These are phyloP conservation scores for Paratrypauchen microcephalus DNA, from an alignment of 2,797 vertebrate genomes.

Conservation along the genomic window DNA sequence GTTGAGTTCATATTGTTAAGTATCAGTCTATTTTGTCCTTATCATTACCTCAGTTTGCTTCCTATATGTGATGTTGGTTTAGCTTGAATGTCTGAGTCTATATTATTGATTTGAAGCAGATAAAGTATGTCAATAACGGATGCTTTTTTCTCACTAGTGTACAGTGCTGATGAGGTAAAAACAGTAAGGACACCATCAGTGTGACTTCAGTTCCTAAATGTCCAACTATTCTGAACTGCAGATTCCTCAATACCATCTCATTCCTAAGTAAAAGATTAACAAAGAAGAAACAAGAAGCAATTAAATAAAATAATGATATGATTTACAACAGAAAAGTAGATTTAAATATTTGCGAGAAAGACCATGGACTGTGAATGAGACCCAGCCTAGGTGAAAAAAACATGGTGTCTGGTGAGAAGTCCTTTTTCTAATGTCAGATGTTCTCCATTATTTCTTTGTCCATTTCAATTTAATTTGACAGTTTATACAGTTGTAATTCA, in stretches of 20 bases:
- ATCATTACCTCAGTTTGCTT: conserved; percentile 3
- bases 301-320: neutral
- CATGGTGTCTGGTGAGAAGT: neutral
- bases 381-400: neutral
- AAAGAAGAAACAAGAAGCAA: neutral
- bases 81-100: conserved; percentile 2
- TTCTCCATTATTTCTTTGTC: neutral
- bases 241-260: neutral
- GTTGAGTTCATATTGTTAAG: neutral
- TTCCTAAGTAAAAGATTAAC: neutral
- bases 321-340: neutral
- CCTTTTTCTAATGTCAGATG: neutral
- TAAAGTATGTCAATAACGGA: conserved; percentile 1
- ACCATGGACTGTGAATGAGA: neutral
- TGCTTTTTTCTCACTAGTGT: conserved; percentile 8
- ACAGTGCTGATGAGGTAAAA: neutral
- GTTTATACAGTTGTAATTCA: neutral
- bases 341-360: neutral
- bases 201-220: neutral
- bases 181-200: neutral
- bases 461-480: neutral
- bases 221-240: neutral
- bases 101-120: conserved; percentile 13
- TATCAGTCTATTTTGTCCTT: neutral
- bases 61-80: neutral